Evolutionary conservation across 2,113 vertebrate species (phyloP), one percentile per base, ranked within the genome.

Genomic region (Aptenodytes forsteri): DNA sequence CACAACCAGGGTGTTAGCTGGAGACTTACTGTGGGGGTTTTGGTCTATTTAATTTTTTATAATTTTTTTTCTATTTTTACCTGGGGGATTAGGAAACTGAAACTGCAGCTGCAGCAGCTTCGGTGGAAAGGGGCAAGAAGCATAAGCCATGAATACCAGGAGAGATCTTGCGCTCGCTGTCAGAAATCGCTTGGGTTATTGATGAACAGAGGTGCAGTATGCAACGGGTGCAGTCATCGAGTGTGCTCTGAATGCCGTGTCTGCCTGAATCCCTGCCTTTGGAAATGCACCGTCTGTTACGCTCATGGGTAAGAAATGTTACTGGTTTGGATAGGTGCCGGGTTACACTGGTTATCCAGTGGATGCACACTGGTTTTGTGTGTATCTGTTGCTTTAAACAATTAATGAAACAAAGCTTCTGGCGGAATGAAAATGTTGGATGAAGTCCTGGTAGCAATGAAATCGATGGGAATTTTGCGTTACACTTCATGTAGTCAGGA

Each of bases 221-320:
- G 99, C 90, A 98, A 49, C 1, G 98, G 99, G 52, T 99, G 99
- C 98, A 99, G 99, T 44, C 99, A 99, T 82, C 98, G 98, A 2
- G 99, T 99, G 96, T 99, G 99, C 96, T 94, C 96, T 2, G 94
- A 75, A 21, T 99, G 99, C 89, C 98, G 99, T 0, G 97, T 99
- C 42, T 95, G 87, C 94, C 93, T 96, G 42, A 96, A 44, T 25
- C 90, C 97, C 18, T 86, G 9, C 5, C 80, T 95, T 14, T 99
- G 99, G 99, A 99, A 98, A 89, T 99, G 99, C 96, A 99, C 99
- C 0, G 62, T 99, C 75, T 99, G 99, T 92, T 98, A 99, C 0
- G 99, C 99, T 34, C 98, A 99, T 42, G 98, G 99, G 99, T 99
- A 79, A 98, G 98, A 34, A 27, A 1, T 38, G 5, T 6, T 32